phyloP scores from a whole-genome alignment of 2,888 invertebrate species.

The Hyalella azteca region DNA sequence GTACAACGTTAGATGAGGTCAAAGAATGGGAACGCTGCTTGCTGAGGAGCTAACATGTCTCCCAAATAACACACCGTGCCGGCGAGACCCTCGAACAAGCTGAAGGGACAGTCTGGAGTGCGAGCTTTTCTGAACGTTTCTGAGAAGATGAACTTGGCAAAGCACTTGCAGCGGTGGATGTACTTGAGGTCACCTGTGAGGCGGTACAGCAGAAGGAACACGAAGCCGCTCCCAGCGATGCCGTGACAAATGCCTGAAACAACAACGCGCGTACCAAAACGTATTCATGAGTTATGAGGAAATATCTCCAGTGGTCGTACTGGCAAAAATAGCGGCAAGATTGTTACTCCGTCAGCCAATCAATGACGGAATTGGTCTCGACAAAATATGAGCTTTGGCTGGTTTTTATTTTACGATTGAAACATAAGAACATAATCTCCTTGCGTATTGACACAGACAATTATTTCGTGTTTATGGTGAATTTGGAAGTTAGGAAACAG shows the following conservation, averaged over 20 bases:
- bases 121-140: slow-evolving; percentile 73
- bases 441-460: no score
- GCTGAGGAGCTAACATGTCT: slow-evolving; percentile 62
- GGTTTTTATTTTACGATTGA: no score
- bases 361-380: no score
- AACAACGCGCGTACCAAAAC: no score
- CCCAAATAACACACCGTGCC: slow-evolving; percentile 83
- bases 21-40: slow-evolving; percentile 55
- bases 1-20: slow-evolving; percentile 3
- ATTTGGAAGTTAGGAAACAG: no score
- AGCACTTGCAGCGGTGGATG: slow-evolving; percentile 71
- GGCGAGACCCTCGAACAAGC: slow-evolving; percentile 84
- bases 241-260: slow-evolving; percentile 80
- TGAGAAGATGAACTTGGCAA: slow-evolving; percentile 76
- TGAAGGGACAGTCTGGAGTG: slow-evolving; percentile 80
- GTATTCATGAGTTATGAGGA: no score
- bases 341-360: no score
- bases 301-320: no score
- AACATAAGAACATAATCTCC: no score
- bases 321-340: no score
- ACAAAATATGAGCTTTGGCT: no score
- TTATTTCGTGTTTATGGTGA: no score
- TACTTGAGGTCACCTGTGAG: slow-evolving; percentile 75
- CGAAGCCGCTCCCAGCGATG: slow-evolving; percentile 81
- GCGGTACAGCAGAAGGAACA: slow-evolving; percentile 77